phyloP scores from a whole-genome alignment of 2,113 vertebrate genomes.

The Cranoglanis bouderius region DNA sequence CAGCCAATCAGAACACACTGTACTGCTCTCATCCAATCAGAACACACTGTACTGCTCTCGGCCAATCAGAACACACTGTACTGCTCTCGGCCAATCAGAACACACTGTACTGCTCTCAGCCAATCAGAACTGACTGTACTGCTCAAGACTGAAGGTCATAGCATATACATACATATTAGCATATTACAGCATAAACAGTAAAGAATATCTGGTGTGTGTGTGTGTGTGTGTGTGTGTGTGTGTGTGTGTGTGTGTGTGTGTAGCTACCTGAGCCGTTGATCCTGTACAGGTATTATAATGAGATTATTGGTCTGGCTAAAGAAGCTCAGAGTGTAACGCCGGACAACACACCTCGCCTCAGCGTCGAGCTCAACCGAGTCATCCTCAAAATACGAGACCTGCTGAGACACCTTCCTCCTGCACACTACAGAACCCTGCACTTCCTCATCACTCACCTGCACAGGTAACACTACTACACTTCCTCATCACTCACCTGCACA shows the following conservation, averaged over 20 bases:
- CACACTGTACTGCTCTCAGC: neutral
- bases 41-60: no score
- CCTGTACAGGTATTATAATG: slow-evolving; percentile 90
- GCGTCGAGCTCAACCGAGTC: slow-evolving; percentile 82
- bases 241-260: slow-evolving; percentile 50
- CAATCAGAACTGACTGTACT: neutral
- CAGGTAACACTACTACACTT: slow-evolving; percentile 83
- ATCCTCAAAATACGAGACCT: slow-evolving; percentile 88
- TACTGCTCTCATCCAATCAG: no score
- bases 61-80: no score
- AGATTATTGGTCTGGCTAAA: slow-evolving; percentile 91
- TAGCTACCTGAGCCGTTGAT: slow-evolving; percentile 96
- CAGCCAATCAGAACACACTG: no score
- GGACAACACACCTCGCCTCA: slow-evolving; percentile 75
- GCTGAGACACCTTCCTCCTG: slow-evolving; percentile 82
- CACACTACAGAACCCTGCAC: slow-evolving; percentile 88
- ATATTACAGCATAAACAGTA: neutral
- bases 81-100: no score
- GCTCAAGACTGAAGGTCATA: no score
- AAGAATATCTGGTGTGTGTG: neutral
- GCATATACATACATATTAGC: no score
- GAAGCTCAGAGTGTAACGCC: slow-evolving; percentile 80
- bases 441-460: slow-evolving; percentile 88
- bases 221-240: slow-evolving; percentile 33
- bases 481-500: slow-evolving; percentile 82